phyloP scores from a whole-genome alignment of 2,888 invertebrate species.

The Amphipoea lucens region DNA sequence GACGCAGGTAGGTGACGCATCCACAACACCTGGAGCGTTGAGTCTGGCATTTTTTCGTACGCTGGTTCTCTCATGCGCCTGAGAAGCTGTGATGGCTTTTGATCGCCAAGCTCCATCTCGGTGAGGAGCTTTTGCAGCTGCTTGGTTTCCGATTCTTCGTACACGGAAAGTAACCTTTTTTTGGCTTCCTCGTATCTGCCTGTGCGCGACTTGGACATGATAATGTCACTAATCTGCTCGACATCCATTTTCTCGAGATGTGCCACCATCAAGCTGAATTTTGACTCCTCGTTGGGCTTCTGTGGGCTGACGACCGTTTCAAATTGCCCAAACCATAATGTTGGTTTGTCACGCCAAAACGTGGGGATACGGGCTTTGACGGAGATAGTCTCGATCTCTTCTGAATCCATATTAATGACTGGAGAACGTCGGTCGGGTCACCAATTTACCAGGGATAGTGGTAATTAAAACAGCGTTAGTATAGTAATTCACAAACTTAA shows the following conservation, averaged over 20 bases:
- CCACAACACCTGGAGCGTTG: slow-evolving; percentile 2
- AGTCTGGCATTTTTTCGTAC: slow-evolving; percentile 2
- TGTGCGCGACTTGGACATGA: slow-evolving; percentile 13
- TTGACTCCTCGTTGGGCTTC: slow-evolving; percentile 9
- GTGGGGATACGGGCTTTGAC: slow-evolving; percentile 14
- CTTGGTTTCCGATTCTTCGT: slow-evolving; percentile 6
- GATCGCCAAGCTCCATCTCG: slow-evolving; percentile 15
- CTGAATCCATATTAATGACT: not conserved
- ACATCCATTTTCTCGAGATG: slow-evolving; percentile 6
- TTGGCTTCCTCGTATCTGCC: slow-evolving; percentile 18
- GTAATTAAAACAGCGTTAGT: no score
- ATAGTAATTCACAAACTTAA: no score
- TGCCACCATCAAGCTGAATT: slow-evolving; percentile 22
- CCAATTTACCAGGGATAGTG: not conserved
- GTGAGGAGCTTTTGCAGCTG: slow-evolving; percentile 6
- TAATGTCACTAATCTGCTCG: slow-evolving; percentile 19
- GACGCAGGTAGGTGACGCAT: slow-evolving; percentile 3
- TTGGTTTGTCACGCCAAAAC: slow-evolving; percentile 20
- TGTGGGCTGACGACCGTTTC: slow-evolving; percentile 18
- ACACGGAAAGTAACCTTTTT: slow-evolving; percentile 6
- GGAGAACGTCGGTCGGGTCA: slow-evolving; percentile 5
- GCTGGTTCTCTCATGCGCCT: slow-evolving; percentile 6
- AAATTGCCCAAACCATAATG: slow-evolving; percentile 1
- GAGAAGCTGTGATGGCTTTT: slow-evolving; percentile 13
- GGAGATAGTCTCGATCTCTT: slow-evolving; percentile 8